Percentiles rank a stretch among this genome's conserved stretches.
Evolutionary conservation across 1,140 invertebrate species (phyloP).

Genomic region (Scaptomyza montana): DNA sequence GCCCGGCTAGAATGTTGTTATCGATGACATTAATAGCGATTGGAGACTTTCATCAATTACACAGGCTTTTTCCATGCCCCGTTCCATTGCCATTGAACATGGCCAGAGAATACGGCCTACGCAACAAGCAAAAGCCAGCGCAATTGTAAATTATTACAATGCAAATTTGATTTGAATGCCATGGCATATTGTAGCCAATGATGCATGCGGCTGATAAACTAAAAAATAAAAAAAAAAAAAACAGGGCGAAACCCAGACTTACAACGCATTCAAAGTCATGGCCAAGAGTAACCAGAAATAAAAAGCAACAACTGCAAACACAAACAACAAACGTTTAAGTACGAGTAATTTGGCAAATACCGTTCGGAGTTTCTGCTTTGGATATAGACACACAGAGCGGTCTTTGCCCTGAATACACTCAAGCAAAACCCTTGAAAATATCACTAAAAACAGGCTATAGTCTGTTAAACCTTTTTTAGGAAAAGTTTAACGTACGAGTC

Average conservation of each 20-base stretch:
- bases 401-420: conserved; percentile 52
- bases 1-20: conserved; percentile 55
- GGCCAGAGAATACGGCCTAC: conserved; percentile 52
- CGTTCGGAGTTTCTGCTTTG: conserved; percentile 56
- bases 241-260: conserved; percentile 49
- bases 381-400: conserved; percentile 18
- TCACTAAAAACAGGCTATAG: too few species aligned
- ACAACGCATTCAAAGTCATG: conserved; percentile 73
- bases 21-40: conserved; percentile 82
- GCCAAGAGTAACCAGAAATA: conserved; percentile 34
- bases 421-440: background rate
- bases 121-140: conserved; percentile 43
- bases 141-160: conserved; percentile 81
- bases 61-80: conserved; percentile 41
- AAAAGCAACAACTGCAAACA: conserved; percentile 7
- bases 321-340: conserved; percentile 44
- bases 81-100: conserved; percentile 37
- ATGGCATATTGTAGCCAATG: conserved; percentile 69
- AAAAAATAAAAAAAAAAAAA: conserved; percentile 36
- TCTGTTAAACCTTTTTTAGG: too few species aligned
- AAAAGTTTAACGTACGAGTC: too few species aligned
- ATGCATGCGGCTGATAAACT: conserved; percentile 73
- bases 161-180: conserved; percentile 73
- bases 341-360: conserved; percentile 74
- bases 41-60: conserved; percentile 79